Evolutionary conservation across 2,888 invertebrate genomes (phyloP).

Genomic region (Coelinius sp.): DNA sequence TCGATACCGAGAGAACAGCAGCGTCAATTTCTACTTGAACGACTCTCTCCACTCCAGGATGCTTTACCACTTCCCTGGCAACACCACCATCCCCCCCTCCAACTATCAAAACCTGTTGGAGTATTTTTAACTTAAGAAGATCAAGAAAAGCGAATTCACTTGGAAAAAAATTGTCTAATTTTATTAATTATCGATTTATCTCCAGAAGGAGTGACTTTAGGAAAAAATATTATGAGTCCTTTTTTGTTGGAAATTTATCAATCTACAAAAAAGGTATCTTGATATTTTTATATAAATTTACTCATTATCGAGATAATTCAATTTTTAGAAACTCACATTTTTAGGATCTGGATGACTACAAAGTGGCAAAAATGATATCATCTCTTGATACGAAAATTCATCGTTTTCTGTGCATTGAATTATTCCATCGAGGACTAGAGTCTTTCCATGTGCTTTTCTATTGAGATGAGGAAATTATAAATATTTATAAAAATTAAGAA

Average conservation of each 20-base stretch:
- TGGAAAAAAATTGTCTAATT: no score
- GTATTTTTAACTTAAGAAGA: neutral
- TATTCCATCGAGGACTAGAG: constrained; percentile 93
- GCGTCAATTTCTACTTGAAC: constrained; percentile 96
- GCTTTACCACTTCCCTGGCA: constrained; percentile 94
- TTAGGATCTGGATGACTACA: constrained; percentile 92
- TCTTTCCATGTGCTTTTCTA: constrained; percentile 86
- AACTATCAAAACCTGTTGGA: constrained; percentile 84
- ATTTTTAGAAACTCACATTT: constrained; percentile 73
- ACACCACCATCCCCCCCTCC: constrained; percentile 99
- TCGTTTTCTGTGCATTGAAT: constrained; percentile 97
- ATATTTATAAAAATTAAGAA: neutral
- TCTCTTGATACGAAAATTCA: constrained; percentile 98
- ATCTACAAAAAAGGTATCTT: no score
- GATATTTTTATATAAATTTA: no score
- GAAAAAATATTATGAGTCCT: no score
- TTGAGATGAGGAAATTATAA: constrained; percentile 55
- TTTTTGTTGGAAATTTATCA: no score
- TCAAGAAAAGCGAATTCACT: no score
- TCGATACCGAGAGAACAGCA: constrained; percentile 91
- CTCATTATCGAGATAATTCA: neutral
- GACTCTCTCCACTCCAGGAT: constrained; percentile 88
- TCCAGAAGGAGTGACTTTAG: no score
- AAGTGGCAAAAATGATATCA: constrained; percentile 95
- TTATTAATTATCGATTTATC: no score